A percentile compares a stretch with the other conserved stretches of the same genome.
These are phyloP conservation scores for Hormaphis cornu DNA, from an alignment of 1,140 invertebrate genomes.

Conservation along the genomic window DNA sequence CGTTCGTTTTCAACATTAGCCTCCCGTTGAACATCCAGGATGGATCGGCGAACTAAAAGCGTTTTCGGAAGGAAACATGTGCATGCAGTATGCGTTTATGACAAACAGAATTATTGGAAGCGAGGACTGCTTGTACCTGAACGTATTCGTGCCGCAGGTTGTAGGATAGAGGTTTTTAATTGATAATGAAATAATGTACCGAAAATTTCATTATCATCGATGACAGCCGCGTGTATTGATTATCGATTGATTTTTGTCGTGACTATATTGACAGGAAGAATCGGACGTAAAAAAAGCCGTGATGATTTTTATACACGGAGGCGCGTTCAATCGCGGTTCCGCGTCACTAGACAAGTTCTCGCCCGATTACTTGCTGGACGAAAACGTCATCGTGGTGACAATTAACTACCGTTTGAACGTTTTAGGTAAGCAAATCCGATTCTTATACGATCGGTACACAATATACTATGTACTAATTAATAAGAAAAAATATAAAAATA, in stretches of 20 bases:
- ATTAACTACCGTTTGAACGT: slow-evolving; percentile 66
- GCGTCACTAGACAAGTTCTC: slow-evolving; percentile 50
- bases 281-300: slow-evolving; percentile 43
- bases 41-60: slow-evolving; percentile 32
- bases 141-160: slow-evolving; percentile 33
- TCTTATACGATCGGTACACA: too few species aligned
- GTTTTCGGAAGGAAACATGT: slow-evolving; percentile 18
- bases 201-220: too few species aligned
- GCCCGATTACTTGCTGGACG: slow-evolving; percentile 61
- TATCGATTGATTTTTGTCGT: too few species aligned
- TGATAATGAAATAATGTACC: too few species aligned
- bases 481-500: too few species aligned
- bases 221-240: too few species aligned
- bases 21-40: slow-evolving; percentile 26
- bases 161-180: too few species aligned
- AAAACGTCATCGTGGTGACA: slow-evolving; percentile 65
- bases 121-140: slow-evolving; percentile 36
- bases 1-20: too few species aligned
- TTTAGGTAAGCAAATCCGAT: too few species aligned
- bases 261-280: neutral
- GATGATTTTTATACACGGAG: slow-evolving; percentile 59
- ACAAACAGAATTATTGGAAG: slow-evolving; percentile 14
- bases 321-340: slow-evolving; percentile 45
- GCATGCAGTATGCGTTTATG: slow-evolving; percentile 19
- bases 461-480: too few species aligned